Percentiles rank a stretch among this genome's conserved stretches.
Evolutionary conservation across 2,113 vertebrate genomes (phyloP).

Genomic region (Cynopterus brachyotis): DNA sequence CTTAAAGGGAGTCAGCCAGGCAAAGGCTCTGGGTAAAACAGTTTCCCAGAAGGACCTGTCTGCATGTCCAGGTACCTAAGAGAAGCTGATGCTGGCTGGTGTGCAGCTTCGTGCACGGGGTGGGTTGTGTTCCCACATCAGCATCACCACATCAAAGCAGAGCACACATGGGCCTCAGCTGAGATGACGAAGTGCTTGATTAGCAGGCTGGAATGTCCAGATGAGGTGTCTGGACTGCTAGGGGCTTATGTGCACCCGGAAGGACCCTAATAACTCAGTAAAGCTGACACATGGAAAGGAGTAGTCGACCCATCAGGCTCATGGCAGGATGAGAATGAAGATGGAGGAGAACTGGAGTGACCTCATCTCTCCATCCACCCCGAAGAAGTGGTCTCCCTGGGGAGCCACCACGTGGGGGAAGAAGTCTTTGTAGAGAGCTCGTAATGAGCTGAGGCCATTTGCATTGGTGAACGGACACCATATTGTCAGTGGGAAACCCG

Average conservation of each 20-base stretch:
- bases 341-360: neutral
- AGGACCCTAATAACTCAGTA: slow-evolving; percentile 18
- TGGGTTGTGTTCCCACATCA: neutral
- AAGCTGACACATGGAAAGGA: slow-evolving; percentile 17
- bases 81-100: neutral
- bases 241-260: neutral
- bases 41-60: neutral
- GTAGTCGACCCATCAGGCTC: accelerated
- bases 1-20: neutral
- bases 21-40: neutral
- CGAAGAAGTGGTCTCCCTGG: neutral
- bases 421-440: neutral
- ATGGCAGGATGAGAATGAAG: neutral
- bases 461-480: neutral
- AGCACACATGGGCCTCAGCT: neutral
- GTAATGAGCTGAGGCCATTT: slow-evolving; percentile 25
- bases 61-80: neutral
- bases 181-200: neutral
- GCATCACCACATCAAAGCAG: slow-evolving; percentile 51
- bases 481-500: slow-evolving; percentile 32
- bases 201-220: slow-evolving; percentile 55
- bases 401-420: neutral
- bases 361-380: neutral
- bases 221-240: slow-evolving; percentile 38
- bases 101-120: neutral